Percentiles rank a stretch among this genome's conserved stretches.
phyloP scores from a whole-genome alignment of 2,113 vertebrate species.

The Irena cyanogastra region DNA sequence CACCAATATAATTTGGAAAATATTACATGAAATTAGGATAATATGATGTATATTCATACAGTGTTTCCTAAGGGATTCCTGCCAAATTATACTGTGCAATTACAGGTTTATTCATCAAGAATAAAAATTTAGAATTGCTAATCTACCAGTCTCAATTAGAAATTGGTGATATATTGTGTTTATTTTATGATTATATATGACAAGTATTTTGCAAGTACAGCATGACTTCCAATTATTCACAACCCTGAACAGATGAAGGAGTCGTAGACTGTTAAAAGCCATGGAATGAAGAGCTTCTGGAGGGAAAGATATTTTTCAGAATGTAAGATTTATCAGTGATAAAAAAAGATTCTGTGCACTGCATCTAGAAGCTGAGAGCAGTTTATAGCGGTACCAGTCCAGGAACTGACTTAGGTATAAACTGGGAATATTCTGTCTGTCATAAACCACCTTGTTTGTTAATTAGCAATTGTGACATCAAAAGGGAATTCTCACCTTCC shows the following conservation, averaged over 20 bases:
- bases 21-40: background rate
- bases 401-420: background rate
- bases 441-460: background rate
- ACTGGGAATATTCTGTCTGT: background rate
- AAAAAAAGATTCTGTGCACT: background rate
- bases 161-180: background rate
- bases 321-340: background rate
- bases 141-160: background rate
- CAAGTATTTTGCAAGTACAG: slow-evolving; percentile 2
- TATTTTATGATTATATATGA: background rate
- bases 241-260: background rate
- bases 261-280: background rate
- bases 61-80: background rate
- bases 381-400: background rate
- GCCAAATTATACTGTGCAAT: background rate
- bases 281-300: background rate
- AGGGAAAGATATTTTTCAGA: background rate
- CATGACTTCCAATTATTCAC: background rate
- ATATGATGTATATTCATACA: background rate
- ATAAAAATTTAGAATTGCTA: background rate
- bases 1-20: background rate
- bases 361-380: background rate
- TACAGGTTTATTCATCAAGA: slow-evolving; percentile 5
- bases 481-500: background rate
- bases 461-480: background rate